Conservation (phyloP, 1,140 invertebrate genomes). For the Pseudomyrmex pallidus region DNA sequence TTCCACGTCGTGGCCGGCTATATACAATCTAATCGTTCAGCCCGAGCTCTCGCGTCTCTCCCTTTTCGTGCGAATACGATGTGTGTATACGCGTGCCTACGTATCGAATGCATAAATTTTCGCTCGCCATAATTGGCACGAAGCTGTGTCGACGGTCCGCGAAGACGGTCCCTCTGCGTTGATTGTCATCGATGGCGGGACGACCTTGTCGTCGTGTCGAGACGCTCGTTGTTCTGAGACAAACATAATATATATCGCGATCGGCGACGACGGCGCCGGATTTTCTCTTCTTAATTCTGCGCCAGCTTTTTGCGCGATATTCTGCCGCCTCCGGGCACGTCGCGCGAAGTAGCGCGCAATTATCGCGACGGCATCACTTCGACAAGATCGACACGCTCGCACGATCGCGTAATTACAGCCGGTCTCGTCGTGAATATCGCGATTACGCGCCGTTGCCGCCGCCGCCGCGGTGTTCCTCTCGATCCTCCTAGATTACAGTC, state of each 20-base stretch:
- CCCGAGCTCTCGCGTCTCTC: background rate
- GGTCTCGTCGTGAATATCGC: constrained; percentile 1
- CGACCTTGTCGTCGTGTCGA: constrained; percentile 61
- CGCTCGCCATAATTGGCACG: constrained; percentile 65
- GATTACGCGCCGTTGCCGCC: background rate
- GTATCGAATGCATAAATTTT: constrained; percentile 67
- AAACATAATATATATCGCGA: background rate
- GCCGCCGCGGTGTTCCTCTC: background rate
- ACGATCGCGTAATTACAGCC: constrained; percentile 65
- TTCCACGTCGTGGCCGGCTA: constrained; percentile 22
- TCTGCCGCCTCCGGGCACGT: constrained; percentile 46
- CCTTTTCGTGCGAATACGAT: background rate
- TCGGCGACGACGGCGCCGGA: background rate
- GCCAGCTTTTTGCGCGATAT: constrained; percentile 53
- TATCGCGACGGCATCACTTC: constrained; percentile 59
- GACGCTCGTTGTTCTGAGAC: background rate
- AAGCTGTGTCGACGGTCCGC: constrained; percentile 19
- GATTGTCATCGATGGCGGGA: constrained; percentile 65
- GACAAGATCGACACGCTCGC: constrained; percentile 32
- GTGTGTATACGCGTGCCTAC: background rate
- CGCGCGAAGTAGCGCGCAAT: constrained; percentile 58
- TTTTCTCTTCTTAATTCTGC: constrained; percentile 11
- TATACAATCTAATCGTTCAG: constrained; percentile 56
- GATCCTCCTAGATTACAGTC: constrained; percentile 36
- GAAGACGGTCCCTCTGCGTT: constrained; percentile 10